phyloP scores from a whole-genome alignment of 2,113 vertebrate genomes.

The Verasper variegatus region DNA sequence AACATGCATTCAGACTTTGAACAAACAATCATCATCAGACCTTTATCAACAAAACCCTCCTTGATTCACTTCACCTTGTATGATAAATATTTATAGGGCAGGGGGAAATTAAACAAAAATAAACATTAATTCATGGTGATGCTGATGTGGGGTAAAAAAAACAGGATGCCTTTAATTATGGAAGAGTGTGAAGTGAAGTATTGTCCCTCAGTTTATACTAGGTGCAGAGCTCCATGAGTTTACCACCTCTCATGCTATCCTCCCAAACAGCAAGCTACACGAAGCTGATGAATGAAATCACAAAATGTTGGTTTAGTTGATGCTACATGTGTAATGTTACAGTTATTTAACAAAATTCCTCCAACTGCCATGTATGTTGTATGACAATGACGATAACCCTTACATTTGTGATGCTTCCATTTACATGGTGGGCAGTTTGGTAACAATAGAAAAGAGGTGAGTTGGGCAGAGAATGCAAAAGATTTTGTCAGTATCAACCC shows the following conservation, averaged over 20 bases:
- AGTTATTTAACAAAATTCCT: neutral
- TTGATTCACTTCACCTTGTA: conserved; percentile 63
- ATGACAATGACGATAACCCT: too few relatives aligned
- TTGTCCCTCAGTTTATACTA: neutral
- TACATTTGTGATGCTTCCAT: too few relatives aligned
- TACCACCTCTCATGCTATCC: neutral
- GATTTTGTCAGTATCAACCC: too few relatives aligned
- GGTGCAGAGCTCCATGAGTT: neutral
- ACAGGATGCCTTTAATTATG: neutral
- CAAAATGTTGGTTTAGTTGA: neutral
- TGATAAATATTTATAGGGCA: conserved; percentile 61
- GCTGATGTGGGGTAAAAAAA: conserved; percentile 19
- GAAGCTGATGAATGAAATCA: neutral
- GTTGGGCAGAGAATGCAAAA: too few relatives aligned
- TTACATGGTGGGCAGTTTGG: too few relatives aligned
- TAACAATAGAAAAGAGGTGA: too few relatives aligned
- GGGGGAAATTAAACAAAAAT: conserved; percentile 44
- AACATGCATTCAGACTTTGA: conserved; percentile 72
- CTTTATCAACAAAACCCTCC: conserved; percentile 67
- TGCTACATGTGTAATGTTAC: too few relatives aligned
- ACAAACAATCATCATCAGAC: conserved; percentile 76
- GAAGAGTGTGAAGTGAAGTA: neutral
- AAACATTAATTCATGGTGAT: conserved; percentile 44
- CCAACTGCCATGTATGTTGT: neutral
- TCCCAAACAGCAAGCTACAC: too few relatives aligned